A percentile compares a stretch with the other conserved stretches of the same genome.
These are phyloP conservation scores for Ameiurus melas DNA, from an alignment of 2,113 vertebrate genomes.

Conservation along the genomic window DNA sequence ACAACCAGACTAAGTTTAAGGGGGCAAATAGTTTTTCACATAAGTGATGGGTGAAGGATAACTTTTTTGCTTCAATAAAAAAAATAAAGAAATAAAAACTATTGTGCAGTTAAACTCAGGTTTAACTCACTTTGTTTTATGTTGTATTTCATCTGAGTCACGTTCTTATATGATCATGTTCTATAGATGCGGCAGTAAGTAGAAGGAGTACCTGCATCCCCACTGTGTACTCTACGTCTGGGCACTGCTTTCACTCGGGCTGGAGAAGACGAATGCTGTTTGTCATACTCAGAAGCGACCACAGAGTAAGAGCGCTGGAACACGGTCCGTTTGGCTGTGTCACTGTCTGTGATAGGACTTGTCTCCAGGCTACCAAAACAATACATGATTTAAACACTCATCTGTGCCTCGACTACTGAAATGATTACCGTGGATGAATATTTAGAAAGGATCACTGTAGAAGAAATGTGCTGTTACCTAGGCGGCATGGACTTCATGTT, in stretches of 20 bases:
- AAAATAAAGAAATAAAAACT: too few species aligned
- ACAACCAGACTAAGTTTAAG: too few species aligned
- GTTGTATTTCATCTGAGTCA: neutral
- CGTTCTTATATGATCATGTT: neutral
- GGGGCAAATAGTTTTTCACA: too few species aligned
- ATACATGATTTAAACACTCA: neutral
- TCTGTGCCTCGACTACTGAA: neutral
- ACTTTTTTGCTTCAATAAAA: too few species aligned
- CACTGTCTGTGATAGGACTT: slow-evolving; percentile 96
- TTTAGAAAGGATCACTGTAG: neutral
- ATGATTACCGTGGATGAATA: neutral
- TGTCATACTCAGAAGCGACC: slow-evolving; percentile 97
- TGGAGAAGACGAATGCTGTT: slow-evolving; percentile 93
- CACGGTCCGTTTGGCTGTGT: slow-evolving; percentile 93
- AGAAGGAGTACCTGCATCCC: slow-evolving; percentile 84
- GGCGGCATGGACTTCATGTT: slow-evolving; percentile 99
- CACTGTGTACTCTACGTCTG: slow-evolving; percentile 94
- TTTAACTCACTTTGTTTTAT: too few species aligned
- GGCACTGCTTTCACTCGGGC: slow-evolving; percentile 94
- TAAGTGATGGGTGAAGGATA: too few species aligned
- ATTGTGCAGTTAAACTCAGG: too few species aligned
- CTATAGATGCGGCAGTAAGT: neutral
- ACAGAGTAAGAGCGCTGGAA: slow-evolving; percentile 98
- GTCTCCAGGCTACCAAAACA: slow-evolving; percentile 85
- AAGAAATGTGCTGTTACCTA: slow-evolving; percentile 75